Evolutionary conservation across 2,113 vertebrate genomes (phyloP).

Genomic region (Gasterosteus nipponicus): DNA sequence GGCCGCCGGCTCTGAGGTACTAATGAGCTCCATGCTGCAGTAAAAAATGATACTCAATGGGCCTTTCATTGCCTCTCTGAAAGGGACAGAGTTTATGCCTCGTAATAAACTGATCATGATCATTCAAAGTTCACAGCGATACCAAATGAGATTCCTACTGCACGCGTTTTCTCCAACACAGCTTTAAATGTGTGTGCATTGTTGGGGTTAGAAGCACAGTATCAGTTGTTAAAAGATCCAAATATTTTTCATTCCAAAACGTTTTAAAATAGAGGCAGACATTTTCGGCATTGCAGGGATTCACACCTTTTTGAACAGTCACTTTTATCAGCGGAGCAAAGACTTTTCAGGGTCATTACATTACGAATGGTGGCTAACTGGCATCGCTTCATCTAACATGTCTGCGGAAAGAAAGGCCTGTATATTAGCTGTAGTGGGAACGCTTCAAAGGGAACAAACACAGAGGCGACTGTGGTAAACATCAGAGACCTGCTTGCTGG

Average conservation of each 20-base stretch:
- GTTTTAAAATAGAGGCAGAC: not conserved
- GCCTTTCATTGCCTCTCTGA: slow-evolving; percentile 54
- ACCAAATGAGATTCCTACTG: not conserved
- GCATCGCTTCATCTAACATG: not conserved
- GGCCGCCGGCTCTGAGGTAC: slow-evolving; percentile 26
- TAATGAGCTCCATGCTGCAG: slow-evolving; percentile 65
- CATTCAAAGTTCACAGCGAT: slow-evolving; percentile 19
- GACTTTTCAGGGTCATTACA: not conserved
- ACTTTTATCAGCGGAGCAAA: not conserved
- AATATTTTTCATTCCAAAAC: not conserved
- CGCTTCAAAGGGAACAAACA: slow-evolving; percentile 22
- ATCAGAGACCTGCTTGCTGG: slow-evolving; percentile 41
- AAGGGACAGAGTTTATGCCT: slow-evolving; percentile 20
- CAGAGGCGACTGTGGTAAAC: slow-evolving; percentile 34
- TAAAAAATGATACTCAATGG: slow-evolving; percentile 54
- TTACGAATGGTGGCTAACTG: not conserved
- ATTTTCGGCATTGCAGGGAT: not conserved
- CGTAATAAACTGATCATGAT: slow-evolving; percentile 7
- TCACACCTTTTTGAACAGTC: not conserved
- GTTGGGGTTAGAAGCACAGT: not conserved
- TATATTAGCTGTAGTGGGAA: not conserved
- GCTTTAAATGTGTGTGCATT: not conserved
- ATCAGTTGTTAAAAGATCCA: not conserved
- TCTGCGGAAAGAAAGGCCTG: not conserved
- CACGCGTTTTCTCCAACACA: not conserved